These are phyloP conservation scores for Diarsia rubi DNA, from an alignment of 2,888 invertebrate species.

Conservation along the genomic window DNA sequence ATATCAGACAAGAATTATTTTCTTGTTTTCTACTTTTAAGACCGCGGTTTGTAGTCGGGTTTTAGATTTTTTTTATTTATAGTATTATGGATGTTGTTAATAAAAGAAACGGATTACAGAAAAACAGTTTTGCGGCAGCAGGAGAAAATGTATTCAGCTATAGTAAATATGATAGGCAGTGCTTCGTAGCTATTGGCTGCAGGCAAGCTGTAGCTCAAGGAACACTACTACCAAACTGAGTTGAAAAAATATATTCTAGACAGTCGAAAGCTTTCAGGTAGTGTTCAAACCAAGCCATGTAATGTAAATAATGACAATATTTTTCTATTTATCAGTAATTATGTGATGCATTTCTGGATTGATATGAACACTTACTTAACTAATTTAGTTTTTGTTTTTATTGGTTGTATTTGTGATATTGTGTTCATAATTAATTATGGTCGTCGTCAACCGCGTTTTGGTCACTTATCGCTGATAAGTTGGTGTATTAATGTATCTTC, in stretches of 20 bases:
- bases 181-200: neutral
- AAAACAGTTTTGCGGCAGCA: neutral
- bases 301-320: too few species aligned
- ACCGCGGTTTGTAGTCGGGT: too few species aligned
- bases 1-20: too few species aligned
- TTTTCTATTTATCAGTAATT: neutral
- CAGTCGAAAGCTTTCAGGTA: neutral
- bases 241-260: neutral
- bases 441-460: neutral
- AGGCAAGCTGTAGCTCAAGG: neutral
- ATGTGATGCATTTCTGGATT: neutral
- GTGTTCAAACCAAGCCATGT: neutral
- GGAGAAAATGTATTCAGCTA: neutral
- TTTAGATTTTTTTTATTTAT: too few species aligned
- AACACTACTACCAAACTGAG: neutral
- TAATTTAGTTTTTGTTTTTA: neutral
- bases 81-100: neutral
- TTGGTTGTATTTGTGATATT: neutral
- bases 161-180: neutral
- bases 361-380: neutral
- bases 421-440: neutral
- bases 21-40: too few species aligned
- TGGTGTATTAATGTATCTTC: neutral
- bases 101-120: neutral
- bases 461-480: neutral